Evolutionary conservation across 1,140 invertebrate genomes (phyloP).

Genomic region (Drosophila teissieri): DNA sequence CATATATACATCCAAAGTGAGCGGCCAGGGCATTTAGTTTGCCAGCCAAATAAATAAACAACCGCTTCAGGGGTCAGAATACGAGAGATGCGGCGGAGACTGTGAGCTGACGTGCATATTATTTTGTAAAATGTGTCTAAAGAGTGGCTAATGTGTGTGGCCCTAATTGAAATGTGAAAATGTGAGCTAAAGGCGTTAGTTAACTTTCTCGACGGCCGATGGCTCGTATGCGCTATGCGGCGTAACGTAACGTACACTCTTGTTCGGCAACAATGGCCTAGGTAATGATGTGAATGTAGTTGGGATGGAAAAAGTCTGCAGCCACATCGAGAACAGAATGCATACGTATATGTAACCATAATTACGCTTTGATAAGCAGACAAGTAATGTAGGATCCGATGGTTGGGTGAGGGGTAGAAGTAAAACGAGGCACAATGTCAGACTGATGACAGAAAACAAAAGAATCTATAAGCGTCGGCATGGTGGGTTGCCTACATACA

Average conservation of each 20-base stretch:
- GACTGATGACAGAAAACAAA: conserved; percentile 69
- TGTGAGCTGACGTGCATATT: conserved; percentile 38
- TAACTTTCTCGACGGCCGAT: conserved; percentile 36
- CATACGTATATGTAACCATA: conserved; percentile 56
- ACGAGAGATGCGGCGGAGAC: neutral
- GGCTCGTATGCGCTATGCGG: conserved; percentile 43
- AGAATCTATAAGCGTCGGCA: conserved; percentile 66
- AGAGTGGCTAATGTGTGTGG: conserved; percentile 40
- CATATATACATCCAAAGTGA: conserved; percentile 56
- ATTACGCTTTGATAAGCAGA: conserved; percentile 80
- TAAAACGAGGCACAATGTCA: conserved; percentile 54
- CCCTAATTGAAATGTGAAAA: conserved; percentile 63
- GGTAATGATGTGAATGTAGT: conserved; percentile 63
- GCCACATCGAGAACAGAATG: conserved; percentile 7
- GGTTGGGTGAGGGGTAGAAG: neutral
- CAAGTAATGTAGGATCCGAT: conserved; percentile 62
- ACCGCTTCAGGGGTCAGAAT: conserved; percentile 3
- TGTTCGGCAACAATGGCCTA: conserved; percentile 57
- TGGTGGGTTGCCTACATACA: conserved; percentile 32
- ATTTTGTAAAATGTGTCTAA: conserved; percentile 61
- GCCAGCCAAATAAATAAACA: conserved; percentile 57
- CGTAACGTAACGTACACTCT: conserved; percentile 13
- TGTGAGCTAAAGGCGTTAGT: conserved; percentile 52
- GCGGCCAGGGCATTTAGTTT: conserved; percentile 63
- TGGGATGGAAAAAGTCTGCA: conserved; percentile 33